A percentile compares a stretch with the other conserved stretches of the same genome.
Evolutionary conservation across 2,113 vertebrate genomes (phyloP).

Genomic region (Callipepla californica): DNA sequence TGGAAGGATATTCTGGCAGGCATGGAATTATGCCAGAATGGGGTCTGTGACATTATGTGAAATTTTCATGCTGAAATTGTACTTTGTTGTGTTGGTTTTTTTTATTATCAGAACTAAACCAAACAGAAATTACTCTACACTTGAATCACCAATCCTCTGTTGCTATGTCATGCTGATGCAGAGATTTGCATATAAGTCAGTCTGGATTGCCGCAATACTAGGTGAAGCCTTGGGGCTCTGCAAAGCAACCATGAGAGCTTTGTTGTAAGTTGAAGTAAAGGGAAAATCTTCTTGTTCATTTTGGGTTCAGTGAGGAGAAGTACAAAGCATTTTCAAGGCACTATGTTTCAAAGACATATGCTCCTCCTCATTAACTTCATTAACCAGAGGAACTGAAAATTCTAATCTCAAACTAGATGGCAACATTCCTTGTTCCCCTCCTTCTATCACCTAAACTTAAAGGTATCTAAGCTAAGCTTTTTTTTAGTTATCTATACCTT

Average conservation of each 20-base stretch:
- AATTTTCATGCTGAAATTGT: not conserved
- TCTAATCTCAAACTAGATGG: not conserved
- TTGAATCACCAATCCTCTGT: not conserved
- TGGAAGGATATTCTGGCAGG: constrained; percentile 51
- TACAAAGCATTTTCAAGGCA: not conserved
- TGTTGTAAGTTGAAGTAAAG: not conserved
- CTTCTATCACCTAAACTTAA: rapidly evolving
- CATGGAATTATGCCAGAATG: constrained; percentile 31
- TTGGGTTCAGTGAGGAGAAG: not conserved
- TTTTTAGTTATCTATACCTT: not conserved
- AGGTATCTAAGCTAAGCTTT: not conserved
- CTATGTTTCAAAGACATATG: not conserved
- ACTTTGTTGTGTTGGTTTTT: not conserved
- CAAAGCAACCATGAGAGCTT: not conserved
- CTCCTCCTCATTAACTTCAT: not conserved
- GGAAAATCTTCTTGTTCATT: not conserved
- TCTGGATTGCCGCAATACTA: not conserved
- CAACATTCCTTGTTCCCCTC: not conserved
- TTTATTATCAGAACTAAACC: not conserved
- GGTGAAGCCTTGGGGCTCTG: not conserved
- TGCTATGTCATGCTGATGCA: not conserved
- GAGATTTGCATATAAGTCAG: not conserved
- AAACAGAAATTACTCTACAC: not conserved
- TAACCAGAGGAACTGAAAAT: not conserved
- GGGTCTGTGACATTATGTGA: not conserved